Evolutionary conservation across 2,113 vertebrate species (phyloP).

Genomic region (Falco punctatus): DNA sequence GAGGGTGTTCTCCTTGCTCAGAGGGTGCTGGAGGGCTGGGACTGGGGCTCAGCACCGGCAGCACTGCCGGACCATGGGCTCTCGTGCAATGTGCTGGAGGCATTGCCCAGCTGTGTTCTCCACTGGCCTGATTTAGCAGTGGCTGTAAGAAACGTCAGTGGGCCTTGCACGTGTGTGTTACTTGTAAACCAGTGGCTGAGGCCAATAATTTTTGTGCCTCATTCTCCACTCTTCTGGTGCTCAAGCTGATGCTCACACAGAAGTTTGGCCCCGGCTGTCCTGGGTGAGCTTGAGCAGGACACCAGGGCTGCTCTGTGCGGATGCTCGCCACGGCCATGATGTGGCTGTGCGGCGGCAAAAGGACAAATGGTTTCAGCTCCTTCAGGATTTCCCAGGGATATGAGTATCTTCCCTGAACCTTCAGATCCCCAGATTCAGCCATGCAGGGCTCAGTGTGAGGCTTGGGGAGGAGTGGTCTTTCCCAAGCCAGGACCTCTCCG

Average conservation of each 20-base stretch:
- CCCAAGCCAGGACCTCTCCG: background rate
- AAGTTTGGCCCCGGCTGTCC: background rate
- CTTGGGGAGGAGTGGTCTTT: background rate
- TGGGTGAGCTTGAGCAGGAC: background rate
- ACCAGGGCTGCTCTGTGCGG: background rate
- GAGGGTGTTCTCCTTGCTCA: background rate
- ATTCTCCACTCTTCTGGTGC: background rate
- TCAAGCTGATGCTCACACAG: background rate
- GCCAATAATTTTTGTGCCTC: background rate
- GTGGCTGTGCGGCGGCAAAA: background rate
- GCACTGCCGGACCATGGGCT: rapidly evolving
- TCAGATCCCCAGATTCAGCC: background rate
- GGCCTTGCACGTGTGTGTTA: rapidly evolving
- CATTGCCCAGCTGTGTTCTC: background rate
- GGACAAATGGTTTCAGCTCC: background rate
- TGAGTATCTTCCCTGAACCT: background rate
- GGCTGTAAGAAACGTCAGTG: background rate
- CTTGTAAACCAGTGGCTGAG: background rate
- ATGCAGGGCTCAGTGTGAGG: background rate
- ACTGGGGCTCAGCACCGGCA: background rate
- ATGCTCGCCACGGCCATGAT: background rate
- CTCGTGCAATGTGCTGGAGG: background rate
- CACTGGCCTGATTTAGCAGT: background rate
- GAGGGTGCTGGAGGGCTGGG: background rate
- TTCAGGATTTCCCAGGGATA: background rate